Conservation (phyloP, 1,140 invertebrate genomes). For the Oedothorax gibbosus region DNA sequence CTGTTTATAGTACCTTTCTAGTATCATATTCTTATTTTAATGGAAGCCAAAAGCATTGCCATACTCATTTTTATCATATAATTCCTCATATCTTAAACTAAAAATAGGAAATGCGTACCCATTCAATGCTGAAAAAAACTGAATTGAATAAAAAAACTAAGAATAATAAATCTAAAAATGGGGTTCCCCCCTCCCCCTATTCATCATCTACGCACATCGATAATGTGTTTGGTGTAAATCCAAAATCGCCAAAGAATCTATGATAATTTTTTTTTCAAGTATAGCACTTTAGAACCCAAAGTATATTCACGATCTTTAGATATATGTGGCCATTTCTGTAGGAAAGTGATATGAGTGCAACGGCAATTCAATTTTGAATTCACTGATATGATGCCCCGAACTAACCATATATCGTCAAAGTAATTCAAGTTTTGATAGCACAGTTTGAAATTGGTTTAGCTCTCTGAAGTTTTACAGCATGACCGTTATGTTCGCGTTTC, state of each 20-base stretch:
- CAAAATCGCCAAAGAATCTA: conserved; percentile 45
- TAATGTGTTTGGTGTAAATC: conserved; percentile 44
- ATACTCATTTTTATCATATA: too few relatives aligned
- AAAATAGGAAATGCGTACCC: conserved; percentile 27
- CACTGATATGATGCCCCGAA: conserved; percentile 19
- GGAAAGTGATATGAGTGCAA: conserved; percentile 23
- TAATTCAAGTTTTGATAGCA: conserved; percentile 41
- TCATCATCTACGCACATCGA: conserved; percentile 37
- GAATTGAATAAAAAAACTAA: conserved; percentile 31
- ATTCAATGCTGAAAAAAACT: conserved; percentile 17
- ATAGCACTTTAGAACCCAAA: conserved; percentile 46
- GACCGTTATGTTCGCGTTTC: conserved; percentile 23
- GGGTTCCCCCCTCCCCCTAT: conserved; percentile 17
- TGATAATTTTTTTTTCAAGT: conserved; percentile 32
- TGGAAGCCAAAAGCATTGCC: too few relatives aligned
- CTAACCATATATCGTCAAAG: conserved; percentile 22
- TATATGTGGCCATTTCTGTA: conserved; percentile 5
- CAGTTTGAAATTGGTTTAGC: conserved; percentile 46
- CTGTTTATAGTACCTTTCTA: too few relatives aligned
- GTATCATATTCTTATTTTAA: too few relatives aligned
- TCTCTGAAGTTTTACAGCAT: conserved; percentile 34
- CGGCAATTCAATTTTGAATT: conserved; percentile 41
- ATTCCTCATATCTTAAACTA: background rate
- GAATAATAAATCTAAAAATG: conserved; percentile 3
- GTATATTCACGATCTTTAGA: conserved; percentile 43